These are phyloP conservation scores for Coelopa frigida DNA, from an alignment of 1,140 invertebrate species.

Conservation along the genomic window DNA sequence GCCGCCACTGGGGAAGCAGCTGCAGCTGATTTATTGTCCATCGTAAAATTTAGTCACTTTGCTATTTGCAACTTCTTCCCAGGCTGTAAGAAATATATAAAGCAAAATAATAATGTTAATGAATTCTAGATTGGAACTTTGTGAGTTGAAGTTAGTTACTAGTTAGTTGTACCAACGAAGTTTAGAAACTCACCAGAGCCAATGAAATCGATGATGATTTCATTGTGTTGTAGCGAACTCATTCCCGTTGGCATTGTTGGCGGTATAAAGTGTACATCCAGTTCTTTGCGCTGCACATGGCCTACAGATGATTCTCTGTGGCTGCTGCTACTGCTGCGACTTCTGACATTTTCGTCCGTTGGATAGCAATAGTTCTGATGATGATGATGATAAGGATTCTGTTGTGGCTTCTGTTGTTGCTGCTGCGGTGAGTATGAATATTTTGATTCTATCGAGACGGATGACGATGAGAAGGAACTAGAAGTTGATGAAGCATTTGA, in stretches of 20 bases:
- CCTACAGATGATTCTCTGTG: conserved; percentile 9
- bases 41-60: conserved; percentile 33
- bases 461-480: conserved; percentile 12
- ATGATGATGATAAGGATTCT: conserved; percentile 3
- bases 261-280: conserved; percentile 16
- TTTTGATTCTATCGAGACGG: neutral
- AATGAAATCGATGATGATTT: conserved; percentile 52
- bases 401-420: conserved; percentile 3
- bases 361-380: conserved; percentile 6
- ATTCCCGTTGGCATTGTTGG: conserved; percentile 11
- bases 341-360: neutral
- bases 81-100: conserved; percentile 34
- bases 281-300: conserved; percentile 11
- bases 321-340: conserved; percentile 8
- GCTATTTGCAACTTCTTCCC: conserved; percentile 44
- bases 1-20: no score
- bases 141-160: neutral
- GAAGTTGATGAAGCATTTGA: conserved; percentile 8
- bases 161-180: neutral
- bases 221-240: conserved; percentile 40
- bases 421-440: neutral
- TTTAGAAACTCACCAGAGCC: conserved; percentile 46
- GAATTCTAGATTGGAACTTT: neutral
- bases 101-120: neutral
- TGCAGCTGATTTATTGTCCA: conserved; percentile 20